phyloP scores from a whole-genome alignment of 2,888 invertebrate genomes.

The Spodoptera littoralis region DNA sequence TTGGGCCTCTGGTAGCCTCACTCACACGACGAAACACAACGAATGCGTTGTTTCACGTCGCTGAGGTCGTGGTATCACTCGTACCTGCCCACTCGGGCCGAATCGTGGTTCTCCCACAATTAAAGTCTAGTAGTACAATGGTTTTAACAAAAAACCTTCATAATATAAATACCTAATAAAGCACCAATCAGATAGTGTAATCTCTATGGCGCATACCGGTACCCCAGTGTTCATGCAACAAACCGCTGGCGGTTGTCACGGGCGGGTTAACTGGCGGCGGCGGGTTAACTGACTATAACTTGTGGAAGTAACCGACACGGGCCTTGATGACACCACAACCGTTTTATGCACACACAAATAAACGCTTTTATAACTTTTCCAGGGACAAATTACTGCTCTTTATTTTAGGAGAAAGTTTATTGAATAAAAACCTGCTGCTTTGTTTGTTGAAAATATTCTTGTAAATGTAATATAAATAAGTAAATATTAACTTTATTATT shows the following conservation, averaged over 20 bases:
- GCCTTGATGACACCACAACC: constrained; percentile 26
- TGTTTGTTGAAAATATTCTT: too few species aligned
- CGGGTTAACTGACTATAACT: constrained; percentile 24
- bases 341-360: constrained; percentile 18
- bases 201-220: neutral
- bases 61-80: too few species aligned
- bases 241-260: constrained; percentile 41
- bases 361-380: neutral
- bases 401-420: neutral
- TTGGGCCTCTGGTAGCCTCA: too few species aligned
- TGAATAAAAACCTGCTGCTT: too few species aligned
- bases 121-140: too few species aligned
- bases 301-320: constrained; percentile 24
- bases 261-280: constrained; percentile 11
- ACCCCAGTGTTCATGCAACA: constrained; percentile 18
- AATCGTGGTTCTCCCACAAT: too few species aligned
- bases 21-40: too few species aligned
- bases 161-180: neutral
- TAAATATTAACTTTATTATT: too few species aligned
- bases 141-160: neutral
- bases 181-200: neutral
- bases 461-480: too few species aligned
- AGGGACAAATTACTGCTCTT: neutral
- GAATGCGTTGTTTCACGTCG: too few species aligned
- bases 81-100: too few species aligned